phyloP scores from a whole-genome alignment of 2,113 vertebrate species.

The Pterocles gutturalis region DNA sequence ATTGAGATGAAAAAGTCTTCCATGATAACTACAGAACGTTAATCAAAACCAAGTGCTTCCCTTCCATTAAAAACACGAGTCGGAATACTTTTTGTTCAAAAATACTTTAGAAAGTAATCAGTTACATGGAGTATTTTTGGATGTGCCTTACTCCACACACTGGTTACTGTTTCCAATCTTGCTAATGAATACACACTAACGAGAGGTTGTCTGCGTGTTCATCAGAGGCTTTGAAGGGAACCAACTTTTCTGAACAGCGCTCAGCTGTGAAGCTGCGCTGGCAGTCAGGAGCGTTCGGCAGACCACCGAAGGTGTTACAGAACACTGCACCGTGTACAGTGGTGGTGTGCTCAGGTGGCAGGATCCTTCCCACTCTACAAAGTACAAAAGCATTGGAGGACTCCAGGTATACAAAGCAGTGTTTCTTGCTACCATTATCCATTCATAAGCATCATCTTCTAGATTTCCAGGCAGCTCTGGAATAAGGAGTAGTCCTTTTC shows the following conservation, averaged over 20 bases:
- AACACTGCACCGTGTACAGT: background rate
- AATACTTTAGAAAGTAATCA: constrained; percentile 70
- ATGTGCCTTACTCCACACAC: constrained; percentile 53
- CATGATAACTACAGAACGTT: constrained; percentile 45
- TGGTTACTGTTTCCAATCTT: constrained; percentile 60
- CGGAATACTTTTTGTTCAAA: constrained; percentile 41
- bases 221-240: constrained; percentile 69
- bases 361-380: constrained; percentile 51
- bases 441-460: constrained; percentile 79
- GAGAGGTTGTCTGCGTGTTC: constrained; percentile 71
- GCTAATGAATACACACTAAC: constrained; percentile 70
- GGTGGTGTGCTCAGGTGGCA: constrained; percentile 1
- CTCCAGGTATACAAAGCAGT: constrained; percentile 31
- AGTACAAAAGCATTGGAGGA: constrained; percentile 64
- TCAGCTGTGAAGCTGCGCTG: constrained; percentile 56
- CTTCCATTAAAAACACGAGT: constrained; percentile 16
- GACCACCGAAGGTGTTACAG: constrained; percentile 1
- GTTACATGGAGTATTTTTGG: constrained; percentile 60
- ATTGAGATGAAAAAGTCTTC: constrained; percentile 60
- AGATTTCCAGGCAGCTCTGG: constrained; percentile 83
- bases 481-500: constrained; percentile 94
- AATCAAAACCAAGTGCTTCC: constrained; percentile 62
- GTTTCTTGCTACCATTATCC: constrained; percentile 39
- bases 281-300: constrained; percentile 27
- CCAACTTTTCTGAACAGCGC: constrained; percentile 64